Evolutionary conservation across 2,113 vertebrate genomes (phyloP), one percentile per base, ranked within the genome.

Genomic region (Malurus alboscapulatus): DNA sequence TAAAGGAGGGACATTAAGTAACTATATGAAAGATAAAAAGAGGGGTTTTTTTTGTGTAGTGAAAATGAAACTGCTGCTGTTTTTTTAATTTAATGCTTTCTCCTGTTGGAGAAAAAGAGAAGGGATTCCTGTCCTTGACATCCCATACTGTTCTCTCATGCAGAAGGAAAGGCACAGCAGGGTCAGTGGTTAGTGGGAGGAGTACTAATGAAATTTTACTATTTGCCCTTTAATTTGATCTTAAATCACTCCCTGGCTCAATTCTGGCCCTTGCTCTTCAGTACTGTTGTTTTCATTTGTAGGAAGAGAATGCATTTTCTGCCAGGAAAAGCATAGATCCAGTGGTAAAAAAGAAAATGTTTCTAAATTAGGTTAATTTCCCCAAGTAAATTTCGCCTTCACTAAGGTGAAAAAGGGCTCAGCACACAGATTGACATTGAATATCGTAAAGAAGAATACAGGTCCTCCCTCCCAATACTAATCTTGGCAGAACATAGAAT

Each of bases 1-100:
- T 88, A 86, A 84, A 74, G 36, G 16, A 92, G 24, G 83, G 95
- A 83, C 74, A 44, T 83, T 83, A 93, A 83, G 67, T 75, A 84
- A 88, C 55, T 48, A 75, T 30, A 61, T 1, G 3, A 80, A 92
- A 71, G 61, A 78, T 48, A 61, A 86, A 92, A 86, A 45, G 3
- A 15, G 4, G 10, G 38, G 8, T 38, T 38, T 38, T 53, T 44
- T 53, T 69, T 73, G 14, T 24, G 15, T 11, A 61, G n/a, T 25
- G 58, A 54, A 84, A 84, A 59, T 48, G 47, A 91, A 92, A 73
- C 22, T 30, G 54, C 54, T 92, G 55, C 51, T 19, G 10, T 4
- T 47, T 90, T 84, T 80, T 40, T 32, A 47, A 38, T 61, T 54
- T 88, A 73, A 59, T 32, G 15, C 44, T 34, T 36, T 36, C 18